These are phyloP conservation scores for Mimas tiliae DNA, from an alignment of 2,888 invertebrate genomes.

Conservation along the genomic window DNA sequence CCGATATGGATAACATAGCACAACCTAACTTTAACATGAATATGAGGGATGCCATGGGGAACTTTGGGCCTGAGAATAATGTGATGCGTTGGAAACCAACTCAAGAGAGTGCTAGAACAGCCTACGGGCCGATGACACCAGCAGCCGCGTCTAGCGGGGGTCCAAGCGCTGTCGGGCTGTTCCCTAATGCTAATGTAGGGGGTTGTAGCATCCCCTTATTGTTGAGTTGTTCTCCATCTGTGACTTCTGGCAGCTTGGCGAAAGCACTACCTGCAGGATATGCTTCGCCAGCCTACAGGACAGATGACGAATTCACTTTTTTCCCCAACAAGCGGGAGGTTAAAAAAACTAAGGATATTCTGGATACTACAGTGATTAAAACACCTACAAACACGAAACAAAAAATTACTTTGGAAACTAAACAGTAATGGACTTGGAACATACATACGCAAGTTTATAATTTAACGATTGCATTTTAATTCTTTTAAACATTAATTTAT, in stretches of 20 bases:
- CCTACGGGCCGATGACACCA: constrained; percentile 51
- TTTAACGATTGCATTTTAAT: neutral
- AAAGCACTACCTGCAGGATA: constrained; percentile 57
- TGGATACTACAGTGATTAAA: constrained; percentile 35
- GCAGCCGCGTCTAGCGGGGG: constrained; percentile 35
- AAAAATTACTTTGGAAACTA: constrained; percentile 38
- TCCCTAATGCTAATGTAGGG: constrained; percentile 71
- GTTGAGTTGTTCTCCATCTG: constrained; percentile 74
- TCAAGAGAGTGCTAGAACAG: constrained; percentile 53
- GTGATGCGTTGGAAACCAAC: constrained; percentile 56
- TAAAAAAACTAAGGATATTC: constrained; percentile 45
- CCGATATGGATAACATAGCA: constrained; percentile 54
- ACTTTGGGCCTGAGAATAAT: constrained; percentile 45
- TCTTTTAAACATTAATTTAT: neutral
- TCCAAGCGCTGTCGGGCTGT: constrained; percentile 64
- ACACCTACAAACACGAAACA: constrained; percentile 38
- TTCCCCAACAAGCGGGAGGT: constrained; percentile 67
- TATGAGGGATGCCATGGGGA: constrained; percentile 54
- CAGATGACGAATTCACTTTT: constrained; percentile 56
- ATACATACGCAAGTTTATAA: neutral
- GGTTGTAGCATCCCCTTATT: constrained; percentile 72
- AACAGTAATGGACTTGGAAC: constrained; percentile 29
- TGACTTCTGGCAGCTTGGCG: constrained; percentile 67
- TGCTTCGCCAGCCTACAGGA: constrained; percentile 59
- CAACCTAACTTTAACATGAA: constrained; percentile 35